Conservation (phyloP, 2,797 vertebrate species). For the Pogonophryne albipinna region DNA sequence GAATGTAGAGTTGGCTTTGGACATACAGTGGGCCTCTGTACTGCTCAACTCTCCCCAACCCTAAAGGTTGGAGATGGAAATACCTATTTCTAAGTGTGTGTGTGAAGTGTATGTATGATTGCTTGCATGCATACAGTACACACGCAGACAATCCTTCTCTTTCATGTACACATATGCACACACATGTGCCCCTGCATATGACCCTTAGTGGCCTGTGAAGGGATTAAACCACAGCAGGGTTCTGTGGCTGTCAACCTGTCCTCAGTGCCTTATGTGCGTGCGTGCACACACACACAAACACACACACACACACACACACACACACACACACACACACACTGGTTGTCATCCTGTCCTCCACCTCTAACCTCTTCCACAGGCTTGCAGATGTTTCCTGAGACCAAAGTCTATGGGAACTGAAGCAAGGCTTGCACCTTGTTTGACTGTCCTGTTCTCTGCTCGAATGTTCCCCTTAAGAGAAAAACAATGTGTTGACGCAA, state of each 20-base stretch:
- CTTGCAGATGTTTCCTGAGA: constrained; percentile 77
- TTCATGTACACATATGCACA: constrained; percentile 45
- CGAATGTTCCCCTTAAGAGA: background rate
- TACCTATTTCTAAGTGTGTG: constrained; percentile 42
- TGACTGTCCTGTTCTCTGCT: constrained; percentile 13
- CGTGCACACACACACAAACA: constrained; percentile 22
- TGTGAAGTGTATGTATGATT: constrained; percentile 23
- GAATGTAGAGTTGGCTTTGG: constrained; percentile 73
- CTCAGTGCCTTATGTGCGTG: constrained; percentile 37
- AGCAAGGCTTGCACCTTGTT: constrained; percentile 28
- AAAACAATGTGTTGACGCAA: background rate
- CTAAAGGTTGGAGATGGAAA: constrained; percentile 45
- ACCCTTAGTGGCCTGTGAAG: constrained; percentile 60
- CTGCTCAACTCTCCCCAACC: constrained; percentile 41
- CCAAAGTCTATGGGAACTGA: constrained; percentile 41
- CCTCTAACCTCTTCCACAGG: constrained; percentile 72
- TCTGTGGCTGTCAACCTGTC: constrained; percentile 67
- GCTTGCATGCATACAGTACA: constrained; percentile 24
- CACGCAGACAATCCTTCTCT: constrained; percentile 47
- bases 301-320: constrained; percentile 16
- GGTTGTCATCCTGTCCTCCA: constrained; percentile 66
- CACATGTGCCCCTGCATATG: constrained; percentile 37
- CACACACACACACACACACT: constrained; percentile 12
- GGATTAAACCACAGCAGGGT: constrained; percentile 71
- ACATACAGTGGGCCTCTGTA: constrained; percentile 74